A percentile compares a stretch with the other conserved stretches of the same genome.
Evolutionary conservation across 1,140 invertebrate genomes (phyloP).

Genomic region (Belonocnema kinseyi): DNA sequence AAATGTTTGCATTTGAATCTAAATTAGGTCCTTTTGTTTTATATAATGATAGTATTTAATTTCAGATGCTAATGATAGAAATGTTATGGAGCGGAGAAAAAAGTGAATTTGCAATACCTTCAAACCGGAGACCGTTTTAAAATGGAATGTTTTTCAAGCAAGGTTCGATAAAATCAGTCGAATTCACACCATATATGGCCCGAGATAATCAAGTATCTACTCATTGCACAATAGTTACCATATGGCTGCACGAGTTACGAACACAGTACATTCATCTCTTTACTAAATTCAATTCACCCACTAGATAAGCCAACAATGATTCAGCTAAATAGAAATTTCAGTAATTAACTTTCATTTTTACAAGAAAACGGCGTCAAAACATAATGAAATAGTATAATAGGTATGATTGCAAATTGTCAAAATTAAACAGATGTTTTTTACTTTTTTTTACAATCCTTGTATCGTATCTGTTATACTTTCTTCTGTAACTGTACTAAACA

Average conservation of each 20-base stretch:
- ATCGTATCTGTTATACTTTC: slow-evolving; percentile 18
- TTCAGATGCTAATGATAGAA: neutral
- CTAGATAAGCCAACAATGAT: neutral
- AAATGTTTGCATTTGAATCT: too few relatives aligned
- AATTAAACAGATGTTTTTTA: slow-evolving; percentile 2
- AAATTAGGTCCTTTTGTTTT: too few relatives aligned
- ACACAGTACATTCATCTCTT: neutral
- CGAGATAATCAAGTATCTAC: slow-evolving; percentile 41
- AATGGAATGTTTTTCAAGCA: slow-evolving; percentile 14
- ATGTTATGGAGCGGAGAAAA: neutral
- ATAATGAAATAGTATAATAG: too few relatives aligned
- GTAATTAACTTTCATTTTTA: neutral
- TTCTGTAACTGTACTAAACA: slow-evolving; percentile 24
- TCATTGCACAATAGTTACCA: slow-evolving; percentile 40
- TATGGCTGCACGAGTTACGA: neutral
- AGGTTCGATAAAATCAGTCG: slow-evolving; percentile 44
- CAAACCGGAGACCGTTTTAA: neutral
- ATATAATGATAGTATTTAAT: too few relatives aligned
- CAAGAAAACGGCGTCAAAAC: too few relatives aligned
- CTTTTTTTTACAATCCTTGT: neutral
- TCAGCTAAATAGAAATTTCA: neutral
- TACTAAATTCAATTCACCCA: neutral
- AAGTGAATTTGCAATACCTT: slow-evolving; percentile 13
- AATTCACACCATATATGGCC: slow-evolving; percentile 49
- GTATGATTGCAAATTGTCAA: too few relatives aligned